phyloP scores from a whole-genome alignment of 2,113 vertebrate genomes.

The Amazona vittata region DNA sequence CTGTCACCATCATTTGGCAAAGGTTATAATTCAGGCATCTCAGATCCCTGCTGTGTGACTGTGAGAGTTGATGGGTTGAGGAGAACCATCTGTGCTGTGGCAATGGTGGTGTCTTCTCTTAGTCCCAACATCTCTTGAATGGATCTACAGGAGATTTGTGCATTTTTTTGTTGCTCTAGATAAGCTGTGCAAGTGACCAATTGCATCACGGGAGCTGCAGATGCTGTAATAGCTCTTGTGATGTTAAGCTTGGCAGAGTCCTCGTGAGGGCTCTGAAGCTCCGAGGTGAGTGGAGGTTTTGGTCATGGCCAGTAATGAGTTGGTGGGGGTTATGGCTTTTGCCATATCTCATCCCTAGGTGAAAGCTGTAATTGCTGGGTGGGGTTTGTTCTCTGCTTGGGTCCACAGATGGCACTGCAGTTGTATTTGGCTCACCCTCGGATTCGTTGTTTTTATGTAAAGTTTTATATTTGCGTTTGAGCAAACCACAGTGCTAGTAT shows the following conservation, averaged over 20 bases:
- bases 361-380: neutral
- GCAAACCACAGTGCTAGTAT: accelerated
- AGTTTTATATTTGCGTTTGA: neutral
- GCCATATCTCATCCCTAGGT: no score
- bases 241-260: neutral
- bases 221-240: neutral
- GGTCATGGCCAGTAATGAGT: accelerated
- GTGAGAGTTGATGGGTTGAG: accelerated
- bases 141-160: neutral
- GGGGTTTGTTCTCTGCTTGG: neutral
- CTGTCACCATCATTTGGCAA: neutral
- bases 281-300: neutral
- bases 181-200: accelerated
- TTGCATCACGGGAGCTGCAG: accelerated
- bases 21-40: neutral
- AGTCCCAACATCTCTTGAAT: accelerated
- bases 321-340: neutral
- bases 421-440: neutral
- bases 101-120: neutral
- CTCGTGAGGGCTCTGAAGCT: neutral
- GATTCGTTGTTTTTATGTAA: neutral
- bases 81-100: neutral
- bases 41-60: accelerated
- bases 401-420: no score
- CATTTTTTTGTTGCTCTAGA: accelerated